Base-by-base conservation (phyloP, 1,140 invertebrate species). In the Danaus melanippus region DNA sequence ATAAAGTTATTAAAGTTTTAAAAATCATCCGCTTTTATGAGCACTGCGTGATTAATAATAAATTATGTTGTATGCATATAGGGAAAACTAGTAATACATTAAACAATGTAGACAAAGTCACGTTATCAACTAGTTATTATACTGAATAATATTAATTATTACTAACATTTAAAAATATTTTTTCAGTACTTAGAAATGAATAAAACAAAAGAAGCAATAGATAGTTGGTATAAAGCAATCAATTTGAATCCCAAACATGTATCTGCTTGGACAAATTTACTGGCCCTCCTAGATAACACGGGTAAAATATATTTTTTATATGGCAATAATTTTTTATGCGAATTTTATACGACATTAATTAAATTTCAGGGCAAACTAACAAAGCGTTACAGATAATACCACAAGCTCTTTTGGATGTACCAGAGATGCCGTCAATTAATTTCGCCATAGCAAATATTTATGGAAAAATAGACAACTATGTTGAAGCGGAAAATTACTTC, bases 261-360 rank as follows among this genome's bases (percentile, higher is more conserved):
- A 8, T 91, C 93, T 60, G 94, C 97, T 10, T 98, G 97, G 97
- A 95, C 92, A 47, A 99, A 98, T 79, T 92, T 95, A 71, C 88
- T 98, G 11, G 92, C 97, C 9, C 88, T 98, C 61, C 80, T 97
- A 40, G 96, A 98, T 79, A 95, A 96, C 74, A 89, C 93, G 62
- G 92, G 93, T 90, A 87, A 82, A 51, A 69, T 43, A 50, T 46
- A 47, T 64, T 11, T n/a, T 46, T 8, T 39, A n/a, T 59, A 46
- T 17, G 17, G 6, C 12, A 12, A 44, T 17, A 32, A 49, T 8
- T 32, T 53, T 46, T 32, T 3, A 32, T 32, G 6, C 21, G 2
- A 32, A 7, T 3, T 32, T 32, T 7, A 32, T 7, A 7, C 6
- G 21, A 32, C 6, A 32, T 32, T 32, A 7, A 54, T 59, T 42